Evolutionary conservation across 1,140 invertebrate genomes (phyloP).

Genomic region (Drosophila lowei): DNA sequence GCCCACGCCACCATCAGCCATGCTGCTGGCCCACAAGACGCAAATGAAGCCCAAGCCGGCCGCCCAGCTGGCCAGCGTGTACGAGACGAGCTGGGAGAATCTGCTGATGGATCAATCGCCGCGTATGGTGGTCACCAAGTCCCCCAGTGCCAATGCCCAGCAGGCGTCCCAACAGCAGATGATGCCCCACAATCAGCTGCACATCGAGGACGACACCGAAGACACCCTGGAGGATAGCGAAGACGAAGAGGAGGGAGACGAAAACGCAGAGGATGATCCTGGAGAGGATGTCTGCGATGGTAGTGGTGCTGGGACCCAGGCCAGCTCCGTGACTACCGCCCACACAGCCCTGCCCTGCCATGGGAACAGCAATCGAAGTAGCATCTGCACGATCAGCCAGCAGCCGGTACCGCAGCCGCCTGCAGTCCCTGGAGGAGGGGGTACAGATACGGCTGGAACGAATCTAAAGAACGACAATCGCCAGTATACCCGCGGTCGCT

Average conservation of each 20-base stretch:
- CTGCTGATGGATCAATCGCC: slow-evolving; percentile 70
- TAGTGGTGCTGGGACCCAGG: slow-evolving; percentile 15
- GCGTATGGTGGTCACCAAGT: slow-evolving; percentile 17
- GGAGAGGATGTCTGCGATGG: slow-evolving; percentile 62
- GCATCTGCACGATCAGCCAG: slow-evolving; percentile 50
- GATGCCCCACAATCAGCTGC: slow-evolving; percentile 31
- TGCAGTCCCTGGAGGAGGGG: slow-evolving; percentile 5
- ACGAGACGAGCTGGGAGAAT: slow-evolving; percentile 82
- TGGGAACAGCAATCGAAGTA: slow-evolving; percentile 53
- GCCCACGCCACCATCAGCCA: slow-evolving; percentile 1
- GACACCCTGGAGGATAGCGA: slow-evolving; percentile 19
- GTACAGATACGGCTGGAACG: not conserved
- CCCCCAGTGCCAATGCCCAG: not conserved
- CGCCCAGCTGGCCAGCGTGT: slow-evolving; percentile 75
- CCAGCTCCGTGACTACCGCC: slow-evolving; percentile 24
- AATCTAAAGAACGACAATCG: slow-evolving; percentile 67
- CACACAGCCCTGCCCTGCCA: slow-evolving; percentile 23
- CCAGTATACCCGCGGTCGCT: slow-evolving; percentile 66
- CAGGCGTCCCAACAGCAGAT: not conserved
- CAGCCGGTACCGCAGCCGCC: slow-evolving; percentile 6
- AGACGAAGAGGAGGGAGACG: slow-evolving; percentile 23
- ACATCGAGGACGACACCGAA: slow-evolving; percentile 45
- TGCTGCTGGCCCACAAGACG: slow-evolving; percentile 44
- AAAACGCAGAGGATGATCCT: slow-evolving; percentile 22
- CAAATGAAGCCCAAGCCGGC: slow-evolving; percentile 70